Percentiles rank a stretch among this genome's conserved stretches.
Conservation (phyloP, 2,888 invertebrate species). For the Silvanus unidentatus region DNA sequence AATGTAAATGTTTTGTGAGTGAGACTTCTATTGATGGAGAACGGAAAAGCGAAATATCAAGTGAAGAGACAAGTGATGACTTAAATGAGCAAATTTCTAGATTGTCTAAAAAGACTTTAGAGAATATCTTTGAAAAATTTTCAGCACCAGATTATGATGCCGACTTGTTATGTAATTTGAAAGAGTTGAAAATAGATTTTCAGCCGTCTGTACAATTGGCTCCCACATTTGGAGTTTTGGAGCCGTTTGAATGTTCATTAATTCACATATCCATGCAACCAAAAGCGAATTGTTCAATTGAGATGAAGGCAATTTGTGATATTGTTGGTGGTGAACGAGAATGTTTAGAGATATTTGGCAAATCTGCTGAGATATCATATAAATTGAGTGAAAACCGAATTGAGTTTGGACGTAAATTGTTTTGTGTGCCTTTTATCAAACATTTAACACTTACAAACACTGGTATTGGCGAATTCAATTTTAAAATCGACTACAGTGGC, state of each 20-base stretch:
- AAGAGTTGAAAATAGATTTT: constrained; percentile 14
- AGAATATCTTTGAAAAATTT: constrained; percentile 1
- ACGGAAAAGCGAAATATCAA: no score
- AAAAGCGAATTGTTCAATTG: constrained; percentile 44
- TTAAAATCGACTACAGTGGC: constrained; percentile 42
- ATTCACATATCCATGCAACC: constrained; percentile 50
- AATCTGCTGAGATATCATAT: constrained; percentile 51
- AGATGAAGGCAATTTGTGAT: constrained; percentile 49
- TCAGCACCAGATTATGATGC: constrained; percentile 4
- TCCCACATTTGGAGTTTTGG: constrained; percentile 38
- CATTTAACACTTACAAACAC: constrained; percentile 47
- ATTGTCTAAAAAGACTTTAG: constrained; percentile 4
- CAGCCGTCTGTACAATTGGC: no score
- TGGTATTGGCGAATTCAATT: constrained; percentile 48
- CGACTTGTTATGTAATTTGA: neutral
- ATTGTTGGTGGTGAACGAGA: constrained; percentile 55
- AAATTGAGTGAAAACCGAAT: constrained; percentile 43
- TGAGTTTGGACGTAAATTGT: constrained; percentile 45
- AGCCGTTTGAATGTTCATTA: constrained; percentile 48
- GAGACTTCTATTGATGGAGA: no score
- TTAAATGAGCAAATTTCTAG: no score
- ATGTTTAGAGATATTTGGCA: constrained; percentile 48
- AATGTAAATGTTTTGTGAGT: no score
- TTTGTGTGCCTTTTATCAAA: constrained; percentile 37
- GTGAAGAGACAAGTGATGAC: no score